Evolutionary conservation across 2,888 invertebrate genomes (phyloP).

Genomic region (Zaprionus bogoriensis): DNA sequence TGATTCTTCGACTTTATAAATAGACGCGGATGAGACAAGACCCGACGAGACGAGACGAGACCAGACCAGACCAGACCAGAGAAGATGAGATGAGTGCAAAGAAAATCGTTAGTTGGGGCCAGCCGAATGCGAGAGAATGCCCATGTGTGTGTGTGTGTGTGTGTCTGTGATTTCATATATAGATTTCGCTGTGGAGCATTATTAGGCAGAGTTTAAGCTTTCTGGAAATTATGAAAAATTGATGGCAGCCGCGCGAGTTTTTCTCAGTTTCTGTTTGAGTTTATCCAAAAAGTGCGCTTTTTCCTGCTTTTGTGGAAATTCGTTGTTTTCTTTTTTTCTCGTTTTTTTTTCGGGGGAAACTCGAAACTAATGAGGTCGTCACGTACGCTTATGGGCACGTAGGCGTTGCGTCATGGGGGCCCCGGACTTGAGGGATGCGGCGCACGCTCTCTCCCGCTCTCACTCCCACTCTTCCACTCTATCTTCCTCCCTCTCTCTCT

Average conservation of each 20-base stretch:
- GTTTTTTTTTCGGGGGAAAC: constrained; percentile 41
- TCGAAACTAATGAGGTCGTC: constrained; percentile 70
- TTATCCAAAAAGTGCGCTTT: constrained; percentile 1
- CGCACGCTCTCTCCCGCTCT: background rate
- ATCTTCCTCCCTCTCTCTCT: background rate
- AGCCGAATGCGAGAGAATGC: background rate
- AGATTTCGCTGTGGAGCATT: background rate
- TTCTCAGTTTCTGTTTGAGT: background rate
- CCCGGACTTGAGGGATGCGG: constrained; percentile 8
- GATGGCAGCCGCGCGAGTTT: background rate
- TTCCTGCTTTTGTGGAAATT: background rate
- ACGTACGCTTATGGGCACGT: constrained; percentile 48
- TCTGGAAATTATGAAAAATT: constrained; percentile 29
- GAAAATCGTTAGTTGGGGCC: constrained; percentile 34
- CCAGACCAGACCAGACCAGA: constrained; percentile 17
- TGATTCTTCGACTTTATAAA: constrained; percentile 68
- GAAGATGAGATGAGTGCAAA: constrained; percentile 12
- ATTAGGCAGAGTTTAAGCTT: constrained; percentile 44
- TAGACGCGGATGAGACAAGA: constrained; percentile 62
- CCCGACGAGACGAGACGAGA: constrained; percentile 18
- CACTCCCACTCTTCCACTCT: background rate
- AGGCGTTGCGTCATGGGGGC: constrained; percentile 51
- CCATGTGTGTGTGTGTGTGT: background rate
- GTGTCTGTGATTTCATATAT: background rate
- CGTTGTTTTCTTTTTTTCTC: constrained; percentile 1